phyloP scores from a whole-genome alignment of 2,113 vertebrate species.

The Elephas maximus region DNA sequence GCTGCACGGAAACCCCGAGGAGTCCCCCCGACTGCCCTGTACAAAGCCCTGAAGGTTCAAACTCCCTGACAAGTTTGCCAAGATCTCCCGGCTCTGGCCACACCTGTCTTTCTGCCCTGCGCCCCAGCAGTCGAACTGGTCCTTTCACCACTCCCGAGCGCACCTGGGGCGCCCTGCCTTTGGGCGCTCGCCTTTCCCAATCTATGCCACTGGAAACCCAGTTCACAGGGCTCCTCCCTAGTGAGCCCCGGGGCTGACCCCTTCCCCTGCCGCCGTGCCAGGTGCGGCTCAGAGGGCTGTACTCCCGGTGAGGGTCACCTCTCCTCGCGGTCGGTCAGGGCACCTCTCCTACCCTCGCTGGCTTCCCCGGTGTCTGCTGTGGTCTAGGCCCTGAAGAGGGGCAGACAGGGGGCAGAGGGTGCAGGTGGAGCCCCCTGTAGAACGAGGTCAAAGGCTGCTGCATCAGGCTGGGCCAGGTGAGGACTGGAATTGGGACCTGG shows the following conservation, averaged over 20 bases:
- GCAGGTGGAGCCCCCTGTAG: not conserved
- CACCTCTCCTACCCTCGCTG: no score
- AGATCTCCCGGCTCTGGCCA: not conserved
- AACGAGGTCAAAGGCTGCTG: not conserved
- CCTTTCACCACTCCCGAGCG: conserved; percentile 69
- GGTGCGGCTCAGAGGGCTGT: no score
- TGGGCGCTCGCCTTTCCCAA: conserved; percentile 56
- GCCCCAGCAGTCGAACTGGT: conserved; percentile 76
- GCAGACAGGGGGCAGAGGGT: not conserved
- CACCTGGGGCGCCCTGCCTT: conserved; percentile 65
- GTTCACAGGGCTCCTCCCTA: not conserved
- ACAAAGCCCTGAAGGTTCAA: not conserved
- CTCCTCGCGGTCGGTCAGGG: not conserved
- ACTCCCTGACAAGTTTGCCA: not conserved
- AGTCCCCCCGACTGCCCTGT: not conserved
- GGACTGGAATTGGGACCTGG: not conserved
- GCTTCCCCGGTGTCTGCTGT: not conserved
- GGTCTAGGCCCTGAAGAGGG: not conserved
- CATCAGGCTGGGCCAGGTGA: not conserved
- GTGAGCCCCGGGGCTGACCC: not conserved
- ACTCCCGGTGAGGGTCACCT: not conserved
- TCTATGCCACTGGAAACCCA: conserved; percentile 28
- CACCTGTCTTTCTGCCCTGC: conserved; percentile 55
- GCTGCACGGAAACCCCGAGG: not conserved
- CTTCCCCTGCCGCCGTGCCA: not conserved